Evolutionary conservation across 2,888 invertebrate species (phyloP).

Genomic region (Parnassius smintheus): DNA sequence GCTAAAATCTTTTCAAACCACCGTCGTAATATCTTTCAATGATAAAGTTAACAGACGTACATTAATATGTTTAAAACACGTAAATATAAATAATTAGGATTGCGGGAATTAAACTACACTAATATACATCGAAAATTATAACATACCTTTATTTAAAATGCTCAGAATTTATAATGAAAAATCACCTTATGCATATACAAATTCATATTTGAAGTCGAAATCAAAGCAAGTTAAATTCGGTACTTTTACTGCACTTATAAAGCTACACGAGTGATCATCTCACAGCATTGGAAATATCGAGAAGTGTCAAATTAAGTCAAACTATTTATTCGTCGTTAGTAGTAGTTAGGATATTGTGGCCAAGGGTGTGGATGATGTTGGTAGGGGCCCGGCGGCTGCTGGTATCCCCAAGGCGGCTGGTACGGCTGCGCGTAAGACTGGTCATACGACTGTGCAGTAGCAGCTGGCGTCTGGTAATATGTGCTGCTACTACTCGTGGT

Average conservation of each 20-base stretch:
- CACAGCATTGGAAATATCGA: constrained; percentile 3
- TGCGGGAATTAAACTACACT: no score
- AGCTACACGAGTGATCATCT: neutral
- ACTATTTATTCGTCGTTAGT: constrained; percentile 42
- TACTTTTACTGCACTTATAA: constrained; percentile 15
- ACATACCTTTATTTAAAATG: constrained; percentile 16
- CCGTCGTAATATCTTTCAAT: no score
- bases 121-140: neutral
- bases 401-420: constrained; percentile 76
- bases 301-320: neutral
- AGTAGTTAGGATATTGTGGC: constrained; percentile 76
- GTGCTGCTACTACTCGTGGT: constrained; percentile 41
- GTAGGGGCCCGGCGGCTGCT: constrained; percentile 73
- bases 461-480: constrained; percentile 61
- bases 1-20: no score
- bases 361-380: constrained; percentile 73
- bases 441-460: constrained; percentile 61
- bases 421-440: constrained; percentile 71
- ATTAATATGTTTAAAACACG: no score
- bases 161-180: constrained; percentile 10
- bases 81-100: no score
- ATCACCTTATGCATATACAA: neutral
- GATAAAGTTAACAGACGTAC: no score
- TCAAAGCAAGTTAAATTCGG: constrained; percentile 13
- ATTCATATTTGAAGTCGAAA: constrained; percentile 5